Percentiles rank a stretch among this genome's conserved stretches.
Conservation (phyloP, 2,888 invertebrate genomes). For the Trichogramma evanescens region DNA sequence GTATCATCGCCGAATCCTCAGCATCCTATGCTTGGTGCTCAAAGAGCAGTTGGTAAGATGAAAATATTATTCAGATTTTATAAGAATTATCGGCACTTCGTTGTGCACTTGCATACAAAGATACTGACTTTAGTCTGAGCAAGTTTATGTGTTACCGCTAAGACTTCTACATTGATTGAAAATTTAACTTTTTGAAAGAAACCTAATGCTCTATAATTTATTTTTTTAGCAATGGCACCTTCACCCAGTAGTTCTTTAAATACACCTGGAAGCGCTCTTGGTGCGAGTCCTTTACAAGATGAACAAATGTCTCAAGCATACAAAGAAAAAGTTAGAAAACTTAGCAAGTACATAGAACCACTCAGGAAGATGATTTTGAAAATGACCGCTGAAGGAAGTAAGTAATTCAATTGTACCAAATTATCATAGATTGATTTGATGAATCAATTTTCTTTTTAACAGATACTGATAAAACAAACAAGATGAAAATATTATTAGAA, state of each 20-base stretch:
- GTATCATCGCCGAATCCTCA: constrained; percentile 63
- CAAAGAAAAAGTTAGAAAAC: constrained; percentile 84
- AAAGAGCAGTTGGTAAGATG: constrained; percentile 51
- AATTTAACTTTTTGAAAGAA: background rate
- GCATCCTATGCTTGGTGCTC: constrained; percentile 56
- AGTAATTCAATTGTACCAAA: constrained; percentile 17
- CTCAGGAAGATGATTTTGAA: constrained; percentile 82
- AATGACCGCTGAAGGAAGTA: constrained; percentile 67
- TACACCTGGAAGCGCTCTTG: constrained; percentile 59
- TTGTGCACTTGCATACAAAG: background rate
- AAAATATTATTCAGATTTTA: constrained; percentile 21
- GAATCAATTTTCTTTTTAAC: constrained; percentile 26
- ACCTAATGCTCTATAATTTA: background rate
- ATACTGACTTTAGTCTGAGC: too few species aligned
- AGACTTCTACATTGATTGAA: background rate
- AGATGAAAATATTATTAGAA: constrained; percentile 90
- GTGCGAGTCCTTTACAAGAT: constrained; percentile 53
- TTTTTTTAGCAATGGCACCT: constrained; percentile 55
- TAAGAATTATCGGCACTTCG: background rate
- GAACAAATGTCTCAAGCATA: constrained; percentile 83
- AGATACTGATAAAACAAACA: constrained; percentile 85
- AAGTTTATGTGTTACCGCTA: too few species aligned
- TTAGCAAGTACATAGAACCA: constrained; percentile 91
- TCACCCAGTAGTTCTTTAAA: constrained; percentile 80
- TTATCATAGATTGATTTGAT: constrained; percentile 3